phyloP scores from a whole-genome alignment of 2,113 vertebrate species.

The Python bivittatus region DNA sequence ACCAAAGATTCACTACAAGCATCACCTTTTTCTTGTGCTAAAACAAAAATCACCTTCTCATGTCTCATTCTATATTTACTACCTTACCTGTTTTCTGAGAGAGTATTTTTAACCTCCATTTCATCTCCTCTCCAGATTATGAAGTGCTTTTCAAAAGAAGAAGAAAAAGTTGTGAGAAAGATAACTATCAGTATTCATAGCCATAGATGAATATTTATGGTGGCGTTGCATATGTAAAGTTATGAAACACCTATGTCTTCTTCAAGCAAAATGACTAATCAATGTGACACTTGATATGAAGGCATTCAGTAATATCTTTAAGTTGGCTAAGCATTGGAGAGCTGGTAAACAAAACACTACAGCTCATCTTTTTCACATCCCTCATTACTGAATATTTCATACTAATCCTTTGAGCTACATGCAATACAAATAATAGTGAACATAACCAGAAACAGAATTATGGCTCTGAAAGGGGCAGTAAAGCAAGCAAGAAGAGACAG shows the following conservation, averaged over 20 bases:
- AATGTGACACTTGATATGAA: not conserved
- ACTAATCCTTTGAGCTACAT: not conserved
- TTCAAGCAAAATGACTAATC: not conserved
- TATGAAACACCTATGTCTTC: not conserved
- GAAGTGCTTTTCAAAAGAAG: constrained; percentile 48
- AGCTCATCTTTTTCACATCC: not conserved
- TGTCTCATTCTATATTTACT: not conserved
- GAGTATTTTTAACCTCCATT: constrained; percentile 35
- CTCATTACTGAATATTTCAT: not conserved
- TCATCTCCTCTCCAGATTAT: constrained; percentile 9
- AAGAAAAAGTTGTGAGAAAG: constrained; percentile 52
- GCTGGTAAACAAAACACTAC: not conserved
- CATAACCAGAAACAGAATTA: not conserved
- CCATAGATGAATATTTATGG: not conserved
- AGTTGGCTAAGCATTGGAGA: not conserved
- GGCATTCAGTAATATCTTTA: not conserved
- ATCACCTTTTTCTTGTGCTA: not conserved
- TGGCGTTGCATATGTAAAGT: not conserved
- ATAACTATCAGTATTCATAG: not conserved
- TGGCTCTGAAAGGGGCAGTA: not conserved
- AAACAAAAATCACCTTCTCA: not conserved
- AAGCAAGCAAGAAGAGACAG: not conserved
- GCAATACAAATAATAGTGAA: not conserved
- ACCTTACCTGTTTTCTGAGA: constrained; percentile 24
- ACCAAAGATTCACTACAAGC: not conserved